These are phyloP conservation scores for Tenthredo mesomela DNA, from an alignment of 2,888 invertebrate species.

Conservation along the genomic window DNA sequence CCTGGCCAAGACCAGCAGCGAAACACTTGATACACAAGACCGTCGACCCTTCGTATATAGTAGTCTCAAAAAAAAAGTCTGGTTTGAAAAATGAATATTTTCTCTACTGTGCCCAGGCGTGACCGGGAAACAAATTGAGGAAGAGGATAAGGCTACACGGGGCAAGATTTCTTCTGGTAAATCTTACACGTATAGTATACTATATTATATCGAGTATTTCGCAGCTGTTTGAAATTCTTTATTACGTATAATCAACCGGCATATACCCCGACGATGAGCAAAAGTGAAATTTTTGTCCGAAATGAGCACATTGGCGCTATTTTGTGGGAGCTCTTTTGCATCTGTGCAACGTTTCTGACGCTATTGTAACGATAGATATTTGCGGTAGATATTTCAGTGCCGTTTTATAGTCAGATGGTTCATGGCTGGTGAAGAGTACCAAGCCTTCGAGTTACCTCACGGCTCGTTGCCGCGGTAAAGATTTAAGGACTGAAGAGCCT, in stretches of 20 bases:
- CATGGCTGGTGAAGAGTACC: background rate
- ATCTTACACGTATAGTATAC: background rate
- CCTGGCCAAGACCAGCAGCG: constrained; percentile 21
- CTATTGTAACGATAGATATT: background rate
- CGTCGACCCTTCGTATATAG: constrained; percentile 38
- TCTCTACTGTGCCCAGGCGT: constrained; percentile 55
- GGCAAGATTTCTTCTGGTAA: background rate
- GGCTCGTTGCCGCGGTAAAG: constrained; percentile 47
- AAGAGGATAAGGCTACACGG: background rate
- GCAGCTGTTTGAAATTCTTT: background rate
- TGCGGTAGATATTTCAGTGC: constrained; percentile 17
- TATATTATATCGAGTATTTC: background rate
- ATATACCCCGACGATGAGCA: background rate
- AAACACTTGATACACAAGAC: constrained; percentile 64
- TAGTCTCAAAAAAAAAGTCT: background rate
- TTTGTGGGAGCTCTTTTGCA: background rate
- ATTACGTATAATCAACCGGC: background rate
- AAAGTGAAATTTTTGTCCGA: background rate
- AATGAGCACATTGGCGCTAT: background rate
- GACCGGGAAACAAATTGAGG: constrained; percentile 57
- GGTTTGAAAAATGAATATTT: constrained; percentile 62
- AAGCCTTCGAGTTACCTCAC: constrained; percentile 5
- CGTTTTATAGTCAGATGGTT: constrained; percentile 33
- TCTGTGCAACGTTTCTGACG: background rate
- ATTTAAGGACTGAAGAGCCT: constrained; percentile 74